These are phyloP conservation scores for Eulimnadia texana DNA, from an alignment of 1,140 invertebrate genomes.

Conservation along the genomic window DNA sequence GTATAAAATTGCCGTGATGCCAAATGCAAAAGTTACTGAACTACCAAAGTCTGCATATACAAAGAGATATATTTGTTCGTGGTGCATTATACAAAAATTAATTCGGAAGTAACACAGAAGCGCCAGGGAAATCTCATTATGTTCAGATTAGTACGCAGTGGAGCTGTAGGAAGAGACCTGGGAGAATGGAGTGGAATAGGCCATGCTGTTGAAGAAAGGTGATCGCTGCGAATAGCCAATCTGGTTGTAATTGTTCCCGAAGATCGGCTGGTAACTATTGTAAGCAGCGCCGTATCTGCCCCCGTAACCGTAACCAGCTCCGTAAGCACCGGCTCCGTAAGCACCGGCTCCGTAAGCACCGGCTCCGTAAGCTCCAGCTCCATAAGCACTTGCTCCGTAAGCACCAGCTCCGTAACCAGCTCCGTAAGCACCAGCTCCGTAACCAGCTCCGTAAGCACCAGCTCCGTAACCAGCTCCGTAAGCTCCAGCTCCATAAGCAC, in stretches of 20 bases:
- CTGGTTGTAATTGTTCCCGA: neutral
- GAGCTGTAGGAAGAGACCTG: constrained; percentile 10
- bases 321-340: neutral
- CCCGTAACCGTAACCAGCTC: neutral
- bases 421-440: neutral
- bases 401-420: neutral
- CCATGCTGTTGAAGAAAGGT: neutral
- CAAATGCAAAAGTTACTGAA: no score
- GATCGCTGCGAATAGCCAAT: constrained; percentile 11
- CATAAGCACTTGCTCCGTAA: neutral
- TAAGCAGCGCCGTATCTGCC: neutral
- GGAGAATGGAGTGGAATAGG: constrained; percentile 7
- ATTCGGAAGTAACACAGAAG: neutral
- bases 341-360: neutral
- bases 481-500: neutral
- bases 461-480: neutral
- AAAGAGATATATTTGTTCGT: no score
- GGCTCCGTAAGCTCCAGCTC: neutral
- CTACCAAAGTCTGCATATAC: no score
- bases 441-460: constrained; percentile 1
- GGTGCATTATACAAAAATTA: no score
- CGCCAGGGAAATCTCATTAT: neutral
- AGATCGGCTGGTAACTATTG: neutral
- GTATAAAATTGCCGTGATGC: no score
- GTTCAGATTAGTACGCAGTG: neutral